Percentiles rank a stretch among this genome's conserved stretches.
Conservation (phyloP, 2,797 vertebrate species). For the Sparidentex hasta region DNA sequence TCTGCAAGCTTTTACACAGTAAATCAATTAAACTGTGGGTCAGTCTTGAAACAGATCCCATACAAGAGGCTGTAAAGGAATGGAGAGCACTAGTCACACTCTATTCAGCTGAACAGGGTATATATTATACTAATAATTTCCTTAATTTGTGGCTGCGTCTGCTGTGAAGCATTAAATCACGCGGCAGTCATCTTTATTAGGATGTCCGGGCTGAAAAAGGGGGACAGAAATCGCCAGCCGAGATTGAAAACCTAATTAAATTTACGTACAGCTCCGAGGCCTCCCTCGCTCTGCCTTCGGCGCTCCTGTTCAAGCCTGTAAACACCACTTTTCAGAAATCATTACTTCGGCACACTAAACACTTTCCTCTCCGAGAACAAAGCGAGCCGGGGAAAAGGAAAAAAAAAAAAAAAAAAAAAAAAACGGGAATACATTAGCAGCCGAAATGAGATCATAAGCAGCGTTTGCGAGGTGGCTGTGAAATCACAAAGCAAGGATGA, state of each 20-base stretch:
- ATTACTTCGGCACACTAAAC: slow-evolving; percentile 78
- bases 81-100: neutral
- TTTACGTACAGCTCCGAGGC: slow-evolving; percentile 75
- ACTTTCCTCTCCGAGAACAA: slow-evolving; percentile 78
- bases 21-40: neutral
- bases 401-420: neutral
- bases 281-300: slow-evolving; percentile 61
- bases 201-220: slow-evolving; percentile 52
- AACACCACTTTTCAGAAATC: slow-evolving; percentile 81
- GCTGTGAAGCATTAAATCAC: slow-evolving; percentile 57
- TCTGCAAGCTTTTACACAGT: neutral
- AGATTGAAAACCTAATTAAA: slow-evolving; percentile 82
- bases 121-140: slow-evolving; percentile 38
- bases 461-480: slow-evolving; percentile 74
- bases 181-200: slow-evolving; percentile 68
- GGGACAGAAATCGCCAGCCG: slow-evolving; percentile 57
- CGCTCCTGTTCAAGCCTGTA: slow-evolving; percentile 75
- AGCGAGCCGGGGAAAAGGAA: slow-evolving; percentile 51
- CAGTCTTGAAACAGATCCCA: neutral
- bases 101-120: neutral
- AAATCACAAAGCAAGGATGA: slow-evolving; percentile 81
- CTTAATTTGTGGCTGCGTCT: slow-evolving; percentile 62
- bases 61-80: slow-evolving; percentile 11
- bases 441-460: slow-evolving; percentile 83
- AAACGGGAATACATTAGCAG: slow-evolving; percentile 81